These are phyloP conservation scores for Phacellophora camtschatica DNA, from an alignment of 30 jellyfish, hydroid and myxozoan species.

Conservation along the genomic window DNA sequence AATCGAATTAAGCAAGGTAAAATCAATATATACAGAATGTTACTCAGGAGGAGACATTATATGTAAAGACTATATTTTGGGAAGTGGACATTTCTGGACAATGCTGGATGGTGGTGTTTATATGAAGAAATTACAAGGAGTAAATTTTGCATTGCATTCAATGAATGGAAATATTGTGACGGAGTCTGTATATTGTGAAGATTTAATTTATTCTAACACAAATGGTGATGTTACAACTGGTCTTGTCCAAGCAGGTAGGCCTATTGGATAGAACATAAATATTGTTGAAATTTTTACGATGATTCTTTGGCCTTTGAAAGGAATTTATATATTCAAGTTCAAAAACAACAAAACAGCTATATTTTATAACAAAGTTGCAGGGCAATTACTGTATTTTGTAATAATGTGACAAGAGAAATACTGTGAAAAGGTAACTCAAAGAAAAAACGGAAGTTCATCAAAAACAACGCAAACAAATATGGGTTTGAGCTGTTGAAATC, in stretches of 20 bases:
- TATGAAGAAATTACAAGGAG: constrained; percentile 51
- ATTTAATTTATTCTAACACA: constrained; percentile 38
- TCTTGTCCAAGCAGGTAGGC: constrained; percentile 42
- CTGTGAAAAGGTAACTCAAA: no score
- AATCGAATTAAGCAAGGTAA: constrained; percentile 44
- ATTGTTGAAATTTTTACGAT: no score
- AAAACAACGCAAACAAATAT: no score
- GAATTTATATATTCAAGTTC: no score
- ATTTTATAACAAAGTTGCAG: no score
- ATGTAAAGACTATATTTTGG: constrained; percentile 24
- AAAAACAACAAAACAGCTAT: no score
- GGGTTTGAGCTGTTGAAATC: no score
- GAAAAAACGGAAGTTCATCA: no score
- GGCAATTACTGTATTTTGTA: no score
- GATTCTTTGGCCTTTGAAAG: no score
- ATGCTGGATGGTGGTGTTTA: constrained; percentile 33
- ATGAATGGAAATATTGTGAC: constrained; percentile 40
- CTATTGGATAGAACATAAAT: no score
- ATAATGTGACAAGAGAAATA: no score
- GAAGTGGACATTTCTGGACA: constrained; percentile 55
- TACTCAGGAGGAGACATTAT: constrained; percentile 50
- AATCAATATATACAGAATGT: constrained; percentile 21
- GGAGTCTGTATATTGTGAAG: constrained; percentile 48
- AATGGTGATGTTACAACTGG: constrained; percentile 62
- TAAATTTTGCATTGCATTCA: constrained; percentile 14